Conservation (phyloP, 2,113 vertebrate species). For the zebrafish (Danio rerio) region DNA sequence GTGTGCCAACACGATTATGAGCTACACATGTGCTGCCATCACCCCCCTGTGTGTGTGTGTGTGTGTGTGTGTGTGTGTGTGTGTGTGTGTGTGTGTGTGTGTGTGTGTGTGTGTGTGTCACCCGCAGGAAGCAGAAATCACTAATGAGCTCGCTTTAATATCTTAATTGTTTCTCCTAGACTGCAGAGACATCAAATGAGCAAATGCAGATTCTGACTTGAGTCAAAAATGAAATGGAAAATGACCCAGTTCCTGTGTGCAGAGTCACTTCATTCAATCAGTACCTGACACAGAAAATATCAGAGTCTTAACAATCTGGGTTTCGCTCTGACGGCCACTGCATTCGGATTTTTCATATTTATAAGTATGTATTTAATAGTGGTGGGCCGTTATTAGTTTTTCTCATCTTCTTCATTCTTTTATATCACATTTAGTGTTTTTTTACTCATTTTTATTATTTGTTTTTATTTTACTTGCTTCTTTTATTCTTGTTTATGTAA, state of each 20-base stretch:
- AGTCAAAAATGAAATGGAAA: not conserved
- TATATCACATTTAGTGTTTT: too few species aligned
- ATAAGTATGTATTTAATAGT: too few species aligned
- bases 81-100: conserved; percentile 21
- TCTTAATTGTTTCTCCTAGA: conserved; percentile 2
- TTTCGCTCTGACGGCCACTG: too few species aligned
- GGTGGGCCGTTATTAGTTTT: too few species aligned
- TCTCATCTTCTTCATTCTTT: too few species aligned
- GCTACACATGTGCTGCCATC: conserved; percentile 5
- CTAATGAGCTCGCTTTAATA: conserved; percentile 1
- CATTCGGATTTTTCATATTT: too few species aligned
- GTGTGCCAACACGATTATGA: conserved; percentile 4
- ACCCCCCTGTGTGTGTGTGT: not conserved
- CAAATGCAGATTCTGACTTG: not conserved
- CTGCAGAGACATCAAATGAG: not conserved
- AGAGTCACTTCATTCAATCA: not conserved
- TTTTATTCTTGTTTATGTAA: too few species aligned
- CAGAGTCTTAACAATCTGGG: too few species aligned
- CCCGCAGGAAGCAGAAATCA: not conserved
- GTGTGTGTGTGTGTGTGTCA: not conserved
- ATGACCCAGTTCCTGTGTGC: not conserved
- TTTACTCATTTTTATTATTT: too few species aligned
- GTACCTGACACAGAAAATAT: too few species aligned
- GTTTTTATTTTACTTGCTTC: too few species aligned
- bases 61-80: not conserved